phyloP scores from a whole-genome alignment of 2,113 vertebrate species.

The Cyanoderma ruficeps region DNA sequence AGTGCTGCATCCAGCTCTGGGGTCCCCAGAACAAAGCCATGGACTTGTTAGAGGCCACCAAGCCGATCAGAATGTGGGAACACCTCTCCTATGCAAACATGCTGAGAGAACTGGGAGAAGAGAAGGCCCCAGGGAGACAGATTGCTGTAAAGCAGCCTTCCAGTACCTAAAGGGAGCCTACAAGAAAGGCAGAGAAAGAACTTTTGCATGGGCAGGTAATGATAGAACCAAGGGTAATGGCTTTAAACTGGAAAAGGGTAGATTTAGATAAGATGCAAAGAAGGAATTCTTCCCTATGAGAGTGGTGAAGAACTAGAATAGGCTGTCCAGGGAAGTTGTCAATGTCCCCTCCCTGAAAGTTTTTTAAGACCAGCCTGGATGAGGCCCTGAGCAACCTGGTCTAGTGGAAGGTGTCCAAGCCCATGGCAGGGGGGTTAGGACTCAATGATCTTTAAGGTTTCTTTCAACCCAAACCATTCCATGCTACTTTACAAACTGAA shows the following conservation, averaged over 20 bases:
- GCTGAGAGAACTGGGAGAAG: not conserved
- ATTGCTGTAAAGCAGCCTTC: not conserved
- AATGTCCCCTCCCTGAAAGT: not conserved
- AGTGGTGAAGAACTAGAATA: not conserved
- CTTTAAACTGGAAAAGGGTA: not conserved
- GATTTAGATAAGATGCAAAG: not conserved
- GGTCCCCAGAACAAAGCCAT: not conserved
- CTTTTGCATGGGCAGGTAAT: not conserved
- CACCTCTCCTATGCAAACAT: not conserved
- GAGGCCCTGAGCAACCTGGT: not conserved
- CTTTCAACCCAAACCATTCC: not conserved
- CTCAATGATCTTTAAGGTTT: not conserved
- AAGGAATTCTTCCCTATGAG: not conserved
- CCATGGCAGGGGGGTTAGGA: rapidly evolving
- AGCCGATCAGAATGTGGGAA: not conserved
- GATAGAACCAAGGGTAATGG: too few species aligned
- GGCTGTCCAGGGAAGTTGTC: not conserved
- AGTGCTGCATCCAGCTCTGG: not conserved
- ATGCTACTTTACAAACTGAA: not conserved
- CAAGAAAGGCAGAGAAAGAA: not conserved
- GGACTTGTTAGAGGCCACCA: not conserved
- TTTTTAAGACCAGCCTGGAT: not conserved
- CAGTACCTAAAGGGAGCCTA: not conserved
- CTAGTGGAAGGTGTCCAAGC: not conserved
- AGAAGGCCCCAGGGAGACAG: not conserved